A percentile compares a stretch with the other conserved stretches of the same genome.
These are phyloP conservation scores for Bostrychus sinensis DNA, from an alignment of 2,113 vertebrate genomes.

Conservation along the genomic window DNA sequence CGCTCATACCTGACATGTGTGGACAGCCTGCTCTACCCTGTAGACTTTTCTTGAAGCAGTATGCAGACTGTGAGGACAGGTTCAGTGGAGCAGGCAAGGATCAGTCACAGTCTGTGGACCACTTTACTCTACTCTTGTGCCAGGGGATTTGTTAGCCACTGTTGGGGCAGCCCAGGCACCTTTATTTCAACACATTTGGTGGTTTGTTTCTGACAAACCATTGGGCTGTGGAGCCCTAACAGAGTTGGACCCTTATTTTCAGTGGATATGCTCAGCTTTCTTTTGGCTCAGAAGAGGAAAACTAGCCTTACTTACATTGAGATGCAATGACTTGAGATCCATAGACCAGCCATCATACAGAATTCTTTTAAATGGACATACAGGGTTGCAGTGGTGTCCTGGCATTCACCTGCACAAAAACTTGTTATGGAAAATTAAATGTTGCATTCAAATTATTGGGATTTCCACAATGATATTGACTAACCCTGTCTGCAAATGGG, in stretches of 20 bases:
- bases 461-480: background rate
- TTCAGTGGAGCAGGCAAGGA: slow-evolving; percentile 55
- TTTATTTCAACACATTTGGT: slow-evolving; percentile 49
- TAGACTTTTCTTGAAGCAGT: slow-evolving; percentile 16
- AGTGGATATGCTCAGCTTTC: background rate
- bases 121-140: slow-evolving; percentile 27
- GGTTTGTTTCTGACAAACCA: slow-evolving; percentile 49
- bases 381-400: no score
- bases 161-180: slow-evolving; percentile 40
- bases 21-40: slow-evolving; percentile 29
- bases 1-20: slow-evolving; percentile 15
- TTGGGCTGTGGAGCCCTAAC: slow-evolving; percentile 58
- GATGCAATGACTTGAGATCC: no score
- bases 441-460: no score
- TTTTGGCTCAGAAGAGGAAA: no score
- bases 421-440: no score
- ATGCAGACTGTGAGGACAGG: slow-evolving; percentile 15
- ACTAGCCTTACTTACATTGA: no score
- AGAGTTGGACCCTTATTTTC: slow-evolving; percentile 46
- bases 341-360: no score
- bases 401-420: no score
- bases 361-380: no score
- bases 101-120: slow-evolving; percentile 49
- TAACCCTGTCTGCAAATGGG: background rate
- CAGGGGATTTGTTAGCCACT: slow-evolving; percentile 65